Evolutionary conservation across 2,888 invertebrate genomes (phyloP).

Genomic region (Polyploca ridens): DNA sequence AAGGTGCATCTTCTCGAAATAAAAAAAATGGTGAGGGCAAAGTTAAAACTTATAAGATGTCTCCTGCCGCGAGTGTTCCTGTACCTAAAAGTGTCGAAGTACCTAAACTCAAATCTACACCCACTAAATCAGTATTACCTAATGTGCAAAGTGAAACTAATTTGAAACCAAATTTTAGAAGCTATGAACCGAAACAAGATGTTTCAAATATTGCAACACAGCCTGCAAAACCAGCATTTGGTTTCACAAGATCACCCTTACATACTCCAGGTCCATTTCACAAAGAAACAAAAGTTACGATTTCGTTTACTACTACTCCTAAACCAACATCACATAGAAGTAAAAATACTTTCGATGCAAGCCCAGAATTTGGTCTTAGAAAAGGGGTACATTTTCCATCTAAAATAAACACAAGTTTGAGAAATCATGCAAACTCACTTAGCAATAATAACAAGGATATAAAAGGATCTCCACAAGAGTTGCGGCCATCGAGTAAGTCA

Average conservation of each 20-base stretch:
- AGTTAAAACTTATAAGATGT: conserved; percentile 34
- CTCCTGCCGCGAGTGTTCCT: conserved; percentile 46
- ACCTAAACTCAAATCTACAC: conserved; percentile 34
- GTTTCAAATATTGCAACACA: conserved; percentile 21
- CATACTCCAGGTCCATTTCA: conserved; percentile 30
- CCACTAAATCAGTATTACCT: conserved; percentile 24
- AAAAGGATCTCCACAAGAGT: conserved; percentile 27
- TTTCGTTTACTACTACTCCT: conserved; percentile 43
- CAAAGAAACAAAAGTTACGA: conserved; percentile 44
- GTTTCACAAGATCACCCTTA: conserved; percentile 29
- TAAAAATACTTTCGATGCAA: conserved; percentile 4
- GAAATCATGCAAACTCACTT: not conserved
- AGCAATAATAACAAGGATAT: conserved; percentile 15
- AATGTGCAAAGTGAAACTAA: conserved; percentile 22
- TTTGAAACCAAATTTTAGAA: conserved; percentile 22
- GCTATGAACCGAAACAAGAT: conserved; percentile 20
- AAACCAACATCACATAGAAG: conserved; percentile 17
- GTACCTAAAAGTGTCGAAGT: conserved; percentile 41
- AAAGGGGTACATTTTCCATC: not conserved
- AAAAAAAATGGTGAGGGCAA: conserved; percentile 10
- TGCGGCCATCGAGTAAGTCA: conserved; percentile 18
- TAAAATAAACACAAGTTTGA: not conserved
- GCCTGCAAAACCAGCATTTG: conserved; percentile 21
- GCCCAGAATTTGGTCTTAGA: conserved; percentile 17
- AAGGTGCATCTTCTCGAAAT: not conserved